Conservation (phyloP, 2,888 invertebrate genomes). For the Nephrotoma appendiculata region DNA sequence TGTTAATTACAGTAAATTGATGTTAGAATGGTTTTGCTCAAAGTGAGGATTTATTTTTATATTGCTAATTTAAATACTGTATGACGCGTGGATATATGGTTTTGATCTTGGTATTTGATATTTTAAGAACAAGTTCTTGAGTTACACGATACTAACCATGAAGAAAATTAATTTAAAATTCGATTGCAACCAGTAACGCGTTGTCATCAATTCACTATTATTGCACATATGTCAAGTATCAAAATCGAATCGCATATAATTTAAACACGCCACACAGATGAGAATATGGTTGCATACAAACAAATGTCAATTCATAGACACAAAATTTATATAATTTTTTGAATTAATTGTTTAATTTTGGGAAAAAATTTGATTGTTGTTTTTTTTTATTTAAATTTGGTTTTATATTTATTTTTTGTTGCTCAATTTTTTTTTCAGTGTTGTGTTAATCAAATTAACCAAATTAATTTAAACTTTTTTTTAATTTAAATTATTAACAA, state of each 20-base stretch:
- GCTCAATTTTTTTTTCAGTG: constrained; percentile 2
- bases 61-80: not conserved
- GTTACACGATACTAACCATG: not conserved
- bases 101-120: not conserved
- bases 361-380: not conserved
- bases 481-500: not conserved
- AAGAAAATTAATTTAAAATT: not conserved
- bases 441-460: constrained; percentile 3
- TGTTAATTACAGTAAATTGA: not conserved
- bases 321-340: not conserved
- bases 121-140: not conserved
- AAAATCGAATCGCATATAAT: not conserved
- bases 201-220: not conserved
- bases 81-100: not conserved
- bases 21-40: not conserved
- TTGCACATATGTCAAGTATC: not conserved
- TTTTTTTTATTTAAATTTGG: not conserved
- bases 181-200: not conserved
- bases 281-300: not conserved
- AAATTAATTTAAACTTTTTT: not conserved
- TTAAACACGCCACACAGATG: not conserved
- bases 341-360: not conserved
- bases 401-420: constrained; percentile 1
- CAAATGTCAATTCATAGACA: not conserved
- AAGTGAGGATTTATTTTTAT: not conserved